Evolutionary conservation across 2,797 vertebrate species (phyloP).

Genomic region (Gymnodraco acuticeps): DNA sequence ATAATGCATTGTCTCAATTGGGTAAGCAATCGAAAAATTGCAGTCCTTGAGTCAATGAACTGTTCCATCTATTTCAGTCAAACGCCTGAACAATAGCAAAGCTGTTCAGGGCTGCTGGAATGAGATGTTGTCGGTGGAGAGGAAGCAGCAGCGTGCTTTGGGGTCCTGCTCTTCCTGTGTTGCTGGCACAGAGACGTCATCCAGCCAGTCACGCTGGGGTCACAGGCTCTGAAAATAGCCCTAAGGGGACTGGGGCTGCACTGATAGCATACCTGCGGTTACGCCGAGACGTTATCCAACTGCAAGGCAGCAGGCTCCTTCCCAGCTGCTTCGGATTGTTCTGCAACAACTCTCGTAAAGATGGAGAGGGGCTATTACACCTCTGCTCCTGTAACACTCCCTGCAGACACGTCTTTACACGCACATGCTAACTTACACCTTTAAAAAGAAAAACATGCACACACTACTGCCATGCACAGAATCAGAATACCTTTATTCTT

Average conservation of each 20-base stretch:
- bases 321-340: slow-evolving; percentile 67
- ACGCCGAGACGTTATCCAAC: slow-evolving; percentile 67
- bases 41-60: slow-evolving; percentile 15
- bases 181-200: slow-evolving; percentile 59
- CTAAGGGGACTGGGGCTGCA: slow-evolving; percentile 56
- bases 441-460: too few relatives aligned
- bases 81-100: slow-evolving; percentile 48
- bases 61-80: slow-evolving; percentile 14
- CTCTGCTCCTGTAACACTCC: slow-evolving; percentile 67
- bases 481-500: too few relatives aligned
- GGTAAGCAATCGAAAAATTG: slow-evolving; percentile 26
- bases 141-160: slow-evolving; percentile 46
- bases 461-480: too few relatives aligned
- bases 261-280: slow-evolving; percentile 76
- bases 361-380: slow-evolving; percentile 77
- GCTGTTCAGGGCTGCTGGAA: slow-evolving; percentile 35
- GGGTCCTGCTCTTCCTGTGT: slow-evolving; percentile 56
- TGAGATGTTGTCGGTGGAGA: slow-evolving; percentile 45
- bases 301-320: slow-evolving; percentile 46
- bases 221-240: slow-evolving; percentile 74
- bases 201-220: slow-evolving; percentile 65
- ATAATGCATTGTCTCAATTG: slow-evolving; percentile 41
- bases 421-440: slow-evolving; percentile 6
- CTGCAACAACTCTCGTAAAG: slow-evolving; percentile 76
- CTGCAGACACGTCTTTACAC: slow-evolving; percentile 52